Base-by-base conservation (phyloP, 2,888 invertebrate species). In the Acholoe squamosa region DNA sequence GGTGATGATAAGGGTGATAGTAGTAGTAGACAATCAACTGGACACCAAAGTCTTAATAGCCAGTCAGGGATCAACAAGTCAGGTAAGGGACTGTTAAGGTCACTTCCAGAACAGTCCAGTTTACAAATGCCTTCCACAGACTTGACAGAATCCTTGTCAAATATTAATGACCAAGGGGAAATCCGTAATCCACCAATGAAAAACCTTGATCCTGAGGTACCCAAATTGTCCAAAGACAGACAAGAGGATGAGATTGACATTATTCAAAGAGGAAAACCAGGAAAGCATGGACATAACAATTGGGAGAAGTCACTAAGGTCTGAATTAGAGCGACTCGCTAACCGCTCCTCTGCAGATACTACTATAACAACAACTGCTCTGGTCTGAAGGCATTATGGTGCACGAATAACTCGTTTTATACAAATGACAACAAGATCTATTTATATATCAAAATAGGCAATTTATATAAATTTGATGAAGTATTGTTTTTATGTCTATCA, bases 41-140 rank as follows among this genome's bases (percentile, higher is more conserved):
- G 77, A n/a, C 43, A 3, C 10, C 43, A 43, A 43, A 43, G 43
- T 43, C 0, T 25, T 28, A 76, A 31, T 16, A 86, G 54, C 22
- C 86, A 54, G 22, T 52, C 52, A 12, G 86, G 14, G 28, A 54
- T 0, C 52, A n/a, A 76, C 76, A 25, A 31, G 25, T 31, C 25
- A 25, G 31, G 33, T 31, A 52, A 16, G 19, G 86, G 86, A 14
- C 19, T 56, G 54, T 22, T 86, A 14, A 52, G 25, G 14, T 28
- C 33, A 3, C 56, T 86, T 14, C 52, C 54, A 3, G 86, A 86
- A 28, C 86, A 86, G 56, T 31, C 54, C 54, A 86, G 86, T 28
- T 31, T 86, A 19, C 52, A 86, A 19, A 54, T 86, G 86, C 86
- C 86, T 54, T 54, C 25, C 86, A 86, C 86, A 12, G 86, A 86